Conservation (phyloP, 2,888 invertebrate genomes). For the Erebia palarica region DNA sequence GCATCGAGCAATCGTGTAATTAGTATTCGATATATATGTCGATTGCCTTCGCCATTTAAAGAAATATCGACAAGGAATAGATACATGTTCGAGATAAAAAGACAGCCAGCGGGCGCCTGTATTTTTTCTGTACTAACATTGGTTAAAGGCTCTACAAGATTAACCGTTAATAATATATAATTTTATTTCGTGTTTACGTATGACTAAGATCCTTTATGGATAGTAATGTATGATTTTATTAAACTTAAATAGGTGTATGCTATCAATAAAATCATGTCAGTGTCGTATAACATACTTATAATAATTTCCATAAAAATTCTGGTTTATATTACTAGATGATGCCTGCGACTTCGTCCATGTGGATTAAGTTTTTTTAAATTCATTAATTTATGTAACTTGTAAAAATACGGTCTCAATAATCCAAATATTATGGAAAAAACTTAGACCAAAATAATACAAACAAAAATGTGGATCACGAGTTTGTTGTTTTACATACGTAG, state of each 20-base stretch:
- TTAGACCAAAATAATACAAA: too few species aligned
- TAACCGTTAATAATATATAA: constrained; percentile 19
- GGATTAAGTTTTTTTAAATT: too few species aligned
- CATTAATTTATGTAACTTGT: too few species aligned
- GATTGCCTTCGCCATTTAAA: constrained; percentile 39
- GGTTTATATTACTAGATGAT: not conserved
- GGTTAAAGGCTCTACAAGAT: too few species aligned
- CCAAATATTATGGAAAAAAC: too few species aligned
- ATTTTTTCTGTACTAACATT: not conserved
- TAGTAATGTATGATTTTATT: constrained; percentile 17
- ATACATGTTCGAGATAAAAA: constrained; percentile 26
- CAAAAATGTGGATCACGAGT: too few species aligned
- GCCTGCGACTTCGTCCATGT: not conserved
- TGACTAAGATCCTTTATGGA: not conserved
- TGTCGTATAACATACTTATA: not conserved
- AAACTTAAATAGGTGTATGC: not conserved
- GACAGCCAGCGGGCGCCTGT: constrained; percentile 7
- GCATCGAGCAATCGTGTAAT: constrained; percentile 36
- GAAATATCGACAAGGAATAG: constrained; percentile 32
- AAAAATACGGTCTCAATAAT: too few species aligned
- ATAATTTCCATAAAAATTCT: not conserved
- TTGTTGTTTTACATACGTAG: too few species aligned
- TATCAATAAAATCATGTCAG: not conserved
- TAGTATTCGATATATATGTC: constrained; percentile 38
- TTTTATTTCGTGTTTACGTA: constrained; percentile 10